These are phyloP conservation scores for Rhagophthalmus giganteus DNA, from an alignment of 2,888 invertebrate species.

Conservation along the genomic window DNA sequence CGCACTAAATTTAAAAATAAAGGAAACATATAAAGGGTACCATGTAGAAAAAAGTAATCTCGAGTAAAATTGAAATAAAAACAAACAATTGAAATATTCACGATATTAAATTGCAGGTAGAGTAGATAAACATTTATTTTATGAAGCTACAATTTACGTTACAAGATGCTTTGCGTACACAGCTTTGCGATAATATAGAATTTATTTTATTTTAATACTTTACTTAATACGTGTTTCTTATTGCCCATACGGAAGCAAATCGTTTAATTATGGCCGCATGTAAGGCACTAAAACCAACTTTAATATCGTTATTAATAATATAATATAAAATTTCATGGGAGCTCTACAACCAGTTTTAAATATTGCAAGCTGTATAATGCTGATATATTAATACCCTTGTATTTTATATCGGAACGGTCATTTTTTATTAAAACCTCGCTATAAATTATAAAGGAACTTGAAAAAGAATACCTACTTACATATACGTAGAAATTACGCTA, in stretches of 20 bases:
- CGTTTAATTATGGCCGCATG: conserved; percentile 35
- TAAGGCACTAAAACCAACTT: conserved; percentile 34
- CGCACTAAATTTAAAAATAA: conserved; percentile 38
- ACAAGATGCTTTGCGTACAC: conserved; percentile 30
- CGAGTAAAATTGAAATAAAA: conserved; percentile 40
- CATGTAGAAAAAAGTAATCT: conserved; percentile 38
- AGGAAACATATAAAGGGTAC: conserved; percentile 33
- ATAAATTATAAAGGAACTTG: too few species aligned
- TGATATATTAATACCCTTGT: too few species aligned
- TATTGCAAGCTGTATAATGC: too few species aligned
- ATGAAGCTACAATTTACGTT: conserved; percentile 33
- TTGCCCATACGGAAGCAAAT: conserved; percentile 36
- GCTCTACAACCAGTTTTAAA: conserved; percentile 16
- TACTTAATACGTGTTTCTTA: conserved; percentile 33
- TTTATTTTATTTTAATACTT: conserved; percentile 28
- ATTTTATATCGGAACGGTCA: too few species aligned
- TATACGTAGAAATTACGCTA: too few species aligned
- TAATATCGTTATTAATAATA: conserved; percentile 37
- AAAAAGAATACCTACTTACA: too few species aligned
- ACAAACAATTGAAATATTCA: conserved; percentile 47
- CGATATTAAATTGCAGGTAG: conserved; percentile 47
- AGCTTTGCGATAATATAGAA: conserved; percentile 24
- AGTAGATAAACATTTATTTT: conserved; percentile 42
- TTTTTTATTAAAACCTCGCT: too few species aligned
- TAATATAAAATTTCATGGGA: conserved; percentile 15